Percentiles rank a stretch among this genome's conserved stretches.
These are phyloP conservation scores for Muscina levida DNA, from an alignment of 2,888 invertebrate genomes.

Conservation along the genomic window DNA sequence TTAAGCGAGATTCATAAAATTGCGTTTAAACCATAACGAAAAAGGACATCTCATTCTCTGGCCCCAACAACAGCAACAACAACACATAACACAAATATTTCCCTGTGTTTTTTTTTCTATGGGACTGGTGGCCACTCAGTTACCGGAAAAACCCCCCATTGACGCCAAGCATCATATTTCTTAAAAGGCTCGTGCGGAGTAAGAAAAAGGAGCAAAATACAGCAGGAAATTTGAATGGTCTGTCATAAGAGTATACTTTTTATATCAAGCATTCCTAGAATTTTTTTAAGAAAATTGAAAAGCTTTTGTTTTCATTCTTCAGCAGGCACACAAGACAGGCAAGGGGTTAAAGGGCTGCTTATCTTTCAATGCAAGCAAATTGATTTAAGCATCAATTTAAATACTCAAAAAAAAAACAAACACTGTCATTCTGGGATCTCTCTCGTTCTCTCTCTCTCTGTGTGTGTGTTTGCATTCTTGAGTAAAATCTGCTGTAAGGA, in stretches of 20 bases:
- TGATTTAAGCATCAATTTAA: slow-evolving; percentile 54
- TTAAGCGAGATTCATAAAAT: slow-evolving; percentile 65
- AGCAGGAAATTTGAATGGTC: slow-evolving; percentile 68
- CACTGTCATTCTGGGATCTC: no score
- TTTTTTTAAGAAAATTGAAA: slow-evolving; percentile 60
- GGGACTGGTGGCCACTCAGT: no score
- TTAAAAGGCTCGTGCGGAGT: slow-evolving; percentile 22
- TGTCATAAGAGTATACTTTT: slow-evolving; percentile 60
- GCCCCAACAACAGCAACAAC: neutral
- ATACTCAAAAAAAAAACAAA: slow-evolving; percentile 32
- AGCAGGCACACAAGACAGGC: no score
- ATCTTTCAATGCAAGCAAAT: slow-evolving; percentile 47
- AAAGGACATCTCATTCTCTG: slow-evolving; percentile 58
- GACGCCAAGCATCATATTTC: slow-evolving; percentile 62
- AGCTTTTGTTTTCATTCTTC: slow-evolving; percentile 45
- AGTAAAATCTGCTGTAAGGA: slow-evolving; percentile 56
- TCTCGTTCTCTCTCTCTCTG: slow-evolving; percentile 39
- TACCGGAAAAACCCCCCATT: no score
- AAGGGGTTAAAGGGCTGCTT: slow-evolving; percentile 55
- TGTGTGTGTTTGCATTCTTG: slow-evolving; percentile 51
- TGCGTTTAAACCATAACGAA: slow-evolving; percentile 57
- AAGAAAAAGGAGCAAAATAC: neutral
- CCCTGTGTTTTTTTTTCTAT: no score
- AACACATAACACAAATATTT: slow-evolving; percentile 29
- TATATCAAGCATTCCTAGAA: neutral